These are phyloP conservation scores for Aplysina aerophoba DNA, from an alignment of 37 sponge, comb jelly and placozoan species.

Conservation along the genomic window DNA sequence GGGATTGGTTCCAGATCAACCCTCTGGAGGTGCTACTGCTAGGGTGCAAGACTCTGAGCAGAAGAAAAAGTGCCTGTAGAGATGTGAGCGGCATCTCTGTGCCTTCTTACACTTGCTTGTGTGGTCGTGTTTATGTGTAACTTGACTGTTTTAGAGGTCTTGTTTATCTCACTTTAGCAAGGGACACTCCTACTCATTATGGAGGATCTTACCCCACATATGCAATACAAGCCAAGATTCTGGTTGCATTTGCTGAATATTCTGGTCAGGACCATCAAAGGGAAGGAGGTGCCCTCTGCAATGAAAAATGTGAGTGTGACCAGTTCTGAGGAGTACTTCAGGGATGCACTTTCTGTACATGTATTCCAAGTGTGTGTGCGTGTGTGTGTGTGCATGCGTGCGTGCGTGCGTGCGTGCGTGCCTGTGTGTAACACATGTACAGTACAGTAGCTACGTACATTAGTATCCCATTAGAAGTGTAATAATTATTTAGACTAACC, in stretches of 20 bases:
- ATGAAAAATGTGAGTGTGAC: not conserved
- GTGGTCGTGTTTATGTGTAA: not conserved
- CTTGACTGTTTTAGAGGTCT: not conserved
- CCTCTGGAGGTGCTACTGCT: slow-evolving; percentile 82
- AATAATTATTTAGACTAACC: too few species aligned
- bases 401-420: slow-evolving; percentile 42
- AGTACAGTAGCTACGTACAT: too few species aligned
- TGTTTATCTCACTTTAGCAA: slow-evolving; percentile 36
- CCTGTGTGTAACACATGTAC: too few species aligned
- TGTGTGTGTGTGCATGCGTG: slow-evolving; percentile 16
- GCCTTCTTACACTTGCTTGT: not conserved
- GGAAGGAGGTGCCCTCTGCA: slow-evolving; percentile 20
- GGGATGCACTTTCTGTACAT: not conserved
- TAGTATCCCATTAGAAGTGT: too few species aligned
- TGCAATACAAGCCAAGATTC: slow-evolving; percentile 57
- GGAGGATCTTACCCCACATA: slow-evolving; percentile 40
- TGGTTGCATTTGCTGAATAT: slow-evolving; percentile 57
- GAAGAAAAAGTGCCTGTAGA: slow-evolving; percentile 33
- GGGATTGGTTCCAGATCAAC: slow-evolving; percentile 87
- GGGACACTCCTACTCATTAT: slow-evolving; percentile 70
- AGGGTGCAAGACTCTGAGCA: slow-evolving; percentile 56
- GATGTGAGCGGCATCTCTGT: slow-evolving; percentile 49
- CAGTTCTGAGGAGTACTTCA: not conserved
- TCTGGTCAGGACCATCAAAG: slow-evolving; percentile 20
- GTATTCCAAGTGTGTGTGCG: slow-evolving; percentile 3